Conservation (phyloP, 2,888 invertebrate genomes). For the Nomada flava region DNA sequence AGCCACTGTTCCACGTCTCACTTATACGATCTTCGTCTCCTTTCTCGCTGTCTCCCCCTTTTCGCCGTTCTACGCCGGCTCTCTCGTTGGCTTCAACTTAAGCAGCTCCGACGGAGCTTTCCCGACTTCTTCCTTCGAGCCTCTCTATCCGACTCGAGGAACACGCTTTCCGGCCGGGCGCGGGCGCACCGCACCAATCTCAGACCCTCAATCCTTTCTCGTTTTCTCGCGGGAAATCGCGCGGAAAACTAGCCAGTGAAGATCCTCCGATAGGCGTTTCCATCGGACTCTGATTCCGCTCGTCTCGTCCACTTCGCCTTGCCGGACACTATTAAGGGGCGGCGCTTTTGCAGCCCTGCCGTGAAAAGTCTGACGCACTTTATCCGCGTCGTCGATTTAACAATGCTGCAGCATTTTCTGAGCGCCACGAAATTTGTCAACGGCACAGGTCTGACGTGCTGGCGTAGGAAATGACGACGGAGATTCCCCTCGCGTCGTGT, state of each 20-base stretch:
- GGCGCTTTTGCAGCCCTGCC: slow-evolving; percentile 22
- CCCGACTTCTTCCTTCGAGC: slow-evolving; percentile 70
- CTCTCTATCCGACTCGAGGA: slow-evolving; percentile 25
- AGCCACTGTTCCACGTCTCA: slow-evolving; percentile 74
- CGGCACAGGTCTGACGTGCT: too few species aligned
- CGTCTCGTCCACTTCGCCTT: slow-evolving; percentile 52
- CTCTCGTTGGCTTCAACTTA: slow-evolving; percentile 65
- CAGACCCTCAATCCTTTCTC: slow-evolving; percentile 77
- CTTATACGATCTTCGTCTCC: slow-evolving; percentile 62
- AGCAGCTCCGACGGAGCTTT: slow-evolving; percentile 72
- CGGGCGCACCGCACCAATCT: slow-evolving; percentile 73
- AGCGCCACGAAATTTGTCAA: too few species aligned
- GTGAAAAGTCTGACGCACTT: slow-evolving; percentile 29
- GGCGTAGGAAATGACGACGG: too few species aligned
- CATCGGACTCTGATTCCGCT: slow-evolving; percentile 30
- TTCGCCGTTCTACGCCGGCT: slow-evolving; percentile 38
- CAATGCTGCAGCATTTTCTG: too few species aligned
- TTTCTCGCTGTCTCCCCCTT: slow-evolving; percentile 40
- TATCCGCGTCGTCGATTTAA: slow-evolving; percentile 7
- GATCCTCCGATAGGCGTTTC: slow-evolving; percentile 69
- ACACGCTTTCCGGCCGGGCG: slow-evolving; percentile 62
- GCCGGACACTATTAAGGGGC: slow-evolving; percentile 59
- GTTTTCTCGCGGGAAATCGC: slow-evolving; percentile 81
- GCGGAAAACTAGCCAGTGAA: slow-evolving; percentile 81
- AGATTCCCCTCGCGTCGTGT: too few species aligned